Base-by-base conservation (phyloP, 2,113 vertebrate genomes). In the Charadrius vociferus region DNA sequence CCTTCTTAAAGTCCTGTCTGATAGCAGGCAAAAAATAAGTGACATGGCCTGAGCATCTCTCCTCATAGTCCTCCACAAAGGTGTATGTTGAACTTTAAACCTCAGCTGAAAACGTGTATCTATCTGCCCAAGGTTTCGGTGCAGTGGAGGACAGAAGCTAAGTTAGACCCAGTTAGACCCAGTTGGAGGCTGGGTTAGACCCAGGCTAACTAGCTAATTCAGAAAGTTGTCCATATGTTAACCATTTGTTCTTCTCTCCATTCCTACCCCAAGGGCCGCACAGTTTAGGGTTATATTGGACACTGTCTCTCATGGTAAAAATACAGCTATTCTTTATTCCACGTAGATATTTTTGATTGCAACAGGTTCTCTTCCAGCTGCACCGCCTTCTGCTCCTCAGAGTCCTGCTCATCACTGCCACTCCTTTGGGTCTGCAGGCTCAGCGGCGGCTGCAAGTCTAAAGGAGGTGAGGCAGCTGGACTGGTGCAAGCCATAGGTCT, bases 401-500 rank as follows among this genome's bases (percentile, higher is more conserved):
- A 39, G n/a, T 34, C 45, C 52, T 67, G 26, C 53, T 79, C 34
- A 17, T 29, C 55, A 8, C 24, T 9, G 21, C 37, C 34, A 3
- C 16, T 23, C 49, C 29, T 39, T 65, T 20, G 56, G 32, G 15
- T 37, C 4, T 55, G 52, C 4, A 1, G 17, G 65, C 52, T 47
- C 12, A 20, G 53, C 36, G 30, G 27, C 36, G 50, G 1, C 0
- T 17, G 32, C 0, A 7, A 49, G 19, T 13, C 32, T 26, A 8
- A 34, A 82, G 59, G 9, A 58, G 47, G 10, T 32, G 37, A 53
- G 17, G 5, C 39, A 30, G 24, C 21, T 19, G 83, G 29, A 12
- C 29, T 39, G 14, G 29, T 36, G 18, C 11, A n/a, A 30, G 36
- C 29, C 34, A 11, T 6, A 52, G 10, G 17, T 23, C 29, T 79